Conservation (phyloP, 2,113 vertebrate genomes). For the Paratilapia polleni region DNA sequence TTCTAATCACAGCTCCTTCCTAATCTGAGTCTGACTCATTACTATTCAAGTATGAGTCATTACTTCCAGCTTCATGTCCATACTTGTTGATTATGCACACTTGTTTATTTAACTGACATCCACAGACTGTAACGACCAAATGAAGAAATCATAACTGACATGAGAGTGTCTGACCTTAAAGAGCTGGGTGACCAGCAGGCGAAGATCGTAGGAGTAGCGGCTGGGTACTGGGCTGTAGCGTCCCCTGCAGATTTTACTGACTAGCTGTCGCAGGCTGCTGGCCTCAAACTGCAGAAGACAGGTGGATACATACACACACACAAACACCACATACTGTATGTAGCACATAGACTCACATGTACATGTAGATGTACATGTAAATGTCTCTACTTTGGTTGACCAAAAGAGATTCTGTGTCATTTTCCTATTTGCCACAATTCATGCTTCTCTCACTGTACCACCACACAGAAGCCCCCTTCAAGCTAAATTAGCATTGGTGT, state of each 20-base stretch:
- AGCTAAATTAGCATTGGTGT: not conserved
- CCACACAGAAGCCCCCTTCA: not conserved
- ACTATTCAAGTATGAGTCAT: not conserved
- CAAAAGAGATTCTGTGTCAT: not conserved
- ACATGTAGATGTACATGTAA: not conserved
- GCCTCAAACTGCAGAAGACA: constrained; percentile 85
- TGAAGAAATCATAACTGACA: not conserved
- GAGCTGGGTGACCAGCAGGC: constrained; percentile 83
- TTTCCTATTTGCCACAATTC: not conserved
- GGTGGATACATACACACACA: not conserved
- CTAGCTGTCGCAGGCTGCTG: constrained; percentile 84
- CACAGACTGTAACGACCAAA: not conserved
- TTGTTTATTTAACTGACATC: not conserved
- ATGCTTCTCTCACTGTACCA: not conserved
- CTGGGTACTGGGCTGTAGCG: constrained; percentile 80
- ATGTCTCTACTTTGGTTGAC: not conserved
- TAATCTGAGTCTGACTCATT: not conserved
- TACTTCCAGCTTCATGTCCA: not conserved
- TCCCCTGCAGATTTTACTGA: constrained; percentile 90
- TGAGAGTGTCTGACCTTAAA: constrained; percentile 79
- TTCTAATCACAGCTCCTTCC: not conserved
- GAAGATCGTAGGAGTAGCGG: constrained; percentile 84
- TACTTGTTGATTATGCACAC: not conserved
- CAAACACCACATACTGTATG: not conserved
- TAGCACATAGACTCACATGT: not conserved